Evolutionary conservation across 2,888 invertebrate genomes (phyloP).

Genomic region (Philaethria dido): DNA sequence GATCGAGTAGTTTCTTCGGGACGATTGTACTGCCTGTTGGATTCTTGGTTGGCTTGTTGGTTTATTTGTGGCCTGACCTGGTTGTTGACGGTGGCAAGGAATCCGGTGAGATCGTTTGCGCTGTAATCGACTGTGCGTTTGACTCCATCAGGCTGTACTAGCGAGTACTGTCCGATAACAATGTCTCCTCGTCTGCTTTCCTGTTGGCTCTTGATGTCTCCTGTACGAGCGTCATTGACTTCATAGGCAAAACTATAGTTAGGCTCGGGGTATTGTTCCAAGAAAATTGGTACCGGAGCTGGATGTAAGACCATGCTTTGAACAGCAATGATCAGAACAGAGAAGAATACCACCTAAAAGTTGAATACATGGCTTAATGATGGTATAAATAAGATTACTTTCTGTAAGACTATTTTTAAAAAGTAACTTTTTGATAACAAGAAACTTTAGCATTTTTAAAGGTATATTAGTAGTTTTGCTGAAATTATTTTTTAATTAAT

Average conservation of each 20-base stretch:
- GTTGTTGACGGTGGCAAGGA: slow-evolving; percentile 80
- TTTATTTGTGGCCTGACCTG: slow-evolving; percentile 53
- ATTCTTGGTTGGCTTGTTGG: slow-evolving; percentile 32
- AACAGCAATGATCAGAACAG: slow-evolving; percentile 60
- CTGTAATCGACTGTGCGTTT: slow-evolving; percentile 82
- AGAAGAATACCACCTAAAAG: slow-evolving; percentile 46
- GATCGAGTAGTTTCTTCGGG: slow-evolving; percentile 46
- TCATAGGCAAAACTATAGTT: slow-evolving; percentile 82
- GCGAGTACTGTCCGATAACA: slow-evolving; percentile 81
- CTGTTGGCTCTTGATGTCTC: slow-evolving; percentile 81
- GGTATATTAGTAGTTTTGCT: background rate
- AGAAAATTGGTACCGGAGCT: slow-evolving; percentile 48
- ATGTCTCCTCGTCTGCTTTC: slow-evolving; percentile 79
- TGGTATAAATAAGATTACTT: too few species aligned
- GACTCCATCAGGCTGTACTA: slow-evolving; percentile 82
- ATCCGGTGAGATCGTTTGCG: slow-evolving; percentile 80
- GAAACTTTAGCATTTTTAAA: background rate
- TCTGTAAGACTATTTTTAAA: too few species aligned
- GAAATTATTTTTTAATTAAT: background rate
- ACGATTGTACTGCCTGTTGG: slow-evolving; percentile 42
- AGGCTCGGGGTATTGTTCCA: slow-evolving; percentile 47
- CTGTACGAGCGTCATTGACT: slow-evolving; percentile 79
- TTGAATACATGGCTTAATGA: background rate
- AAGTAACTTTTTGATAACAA: too few species aligned
- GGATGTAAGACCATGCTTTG: slow-evolving; percentile 68